Evolutionary conservation across 2,888 invertebrate genomes (phyloP), one percentile per base, ranked within the genome.

Genomic region (Saturnia japonica): DNA sequence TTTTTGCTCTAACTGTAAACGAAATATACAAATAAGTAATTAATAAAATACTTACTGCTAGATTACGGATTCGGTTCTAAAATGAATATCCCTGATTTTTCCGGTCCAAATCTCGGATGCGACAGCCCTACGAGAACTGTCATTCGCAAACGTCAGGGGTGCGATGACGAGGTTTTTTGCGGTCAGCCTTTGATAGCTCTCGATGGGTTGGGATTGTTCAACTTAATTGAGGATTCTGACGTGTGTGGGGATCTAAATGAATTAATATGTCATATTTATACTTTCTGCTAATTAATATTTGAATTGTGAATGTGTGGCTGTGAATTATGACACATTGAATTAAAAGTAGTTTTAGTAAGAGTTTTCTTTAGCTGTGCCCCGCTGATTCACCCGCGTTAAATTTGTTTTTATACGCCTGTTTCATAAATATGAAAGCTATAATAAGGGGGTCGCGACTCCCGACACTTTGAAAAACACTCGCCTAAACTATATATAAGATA

Each of bases 171-270:
- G 70, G 72, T 72, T 72, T 72, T 64, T 71, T 70, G 71, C 60
- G 71, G 68, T 77, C 76, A 77, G 75, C 75, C 75, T 78, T 78
- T 80, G 79, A 79, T 76, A 74, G 74, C 70, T 69, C 74, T 73
- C 70, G 73, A 75, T 71, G 70, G 71, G 69, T 66, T 71, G 68
- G 70, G 75, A 77, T 78, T 77, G 78, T 78, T 72, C 62, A 62
- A 47, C 43, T 68, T 77, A 75, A 77, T 78, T 76, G 75, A 71
- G 72, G 74, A 72, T 74, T 72, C 42, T 64, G 68, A 62, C 64
- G 51, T 62, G 64, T n/a, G 64, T 40, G 40, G 64, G n/a, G 64
- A 40, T 64, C n/a, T 9, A n/a, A 64, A 34, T 67, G 64, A 40
- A 64, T 64, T 64, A 40, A 64, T 64, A 34, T 40, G 64, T 64